Base-by-base conservation (phyloP, 2,113 vertebrate species). In the Nerophis ophidion region DNA sequence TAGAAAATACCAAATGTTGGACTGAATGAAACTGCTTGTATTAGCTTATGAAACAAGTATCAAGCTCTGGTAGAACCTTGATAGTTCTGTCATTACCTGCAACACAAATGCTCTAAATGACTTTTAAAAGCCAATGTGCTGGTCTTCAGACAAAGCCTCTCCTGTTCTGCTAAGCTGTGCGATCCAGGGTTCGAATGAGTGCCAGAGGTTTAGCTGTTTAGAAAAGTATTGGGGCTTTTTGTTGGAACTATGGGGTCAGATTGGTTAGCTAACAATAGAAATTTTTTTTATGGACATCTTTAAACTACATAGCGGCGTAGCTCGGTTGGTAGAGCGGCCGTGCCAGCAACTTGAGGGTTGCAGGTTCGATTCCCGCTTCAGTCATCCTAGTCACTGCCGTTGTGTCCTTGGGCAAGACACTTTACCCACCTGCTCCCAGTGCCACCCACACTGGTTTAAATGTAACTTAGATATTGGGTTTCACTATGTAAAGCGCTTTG, bases 141-240 rank as follows among this genome's bases (percentile, higher is more conserved):
- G 57, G 38, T 36, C 8, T 48, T 8, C n/a, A 26, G 60, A 84
- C 80, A 82, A 83, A 79, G 72, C 75, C 38, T 63, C 66, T 54
- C 35, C 70, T 84, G 79, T 84, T 79, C 68, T 51, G 44, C 45
- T 80, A 54, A 76, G 65, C 72, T 57, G 71, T 46, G 49, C 52
- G 57, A 74, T 76, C 53, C 48, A 19, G 61, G 77, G 65, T 77
- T 65, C 65, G 69, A 48, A 8, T 57, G 61, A 64, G 52, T 54
- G 56, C 68, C 72, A 60, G 55, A 53, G 7, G 55, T 66, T 69
- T 48, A 57, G 68, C 76, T 61, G 61, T 34, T 15, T 17, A 70
- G 61, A 16, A 56, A 70, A 66, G 52, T 63, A 13, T 1, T 34
- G 7, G 62, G 70, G 59, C 40, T 73, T 60, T 56, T 73, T 76